Percentiles rank a stretch among this genome's conserved stretches.
phyloP scores from a whole-genome alignment of 2,888 invertebrate species.

The Caenorhabditis sulstoni region DNA sequence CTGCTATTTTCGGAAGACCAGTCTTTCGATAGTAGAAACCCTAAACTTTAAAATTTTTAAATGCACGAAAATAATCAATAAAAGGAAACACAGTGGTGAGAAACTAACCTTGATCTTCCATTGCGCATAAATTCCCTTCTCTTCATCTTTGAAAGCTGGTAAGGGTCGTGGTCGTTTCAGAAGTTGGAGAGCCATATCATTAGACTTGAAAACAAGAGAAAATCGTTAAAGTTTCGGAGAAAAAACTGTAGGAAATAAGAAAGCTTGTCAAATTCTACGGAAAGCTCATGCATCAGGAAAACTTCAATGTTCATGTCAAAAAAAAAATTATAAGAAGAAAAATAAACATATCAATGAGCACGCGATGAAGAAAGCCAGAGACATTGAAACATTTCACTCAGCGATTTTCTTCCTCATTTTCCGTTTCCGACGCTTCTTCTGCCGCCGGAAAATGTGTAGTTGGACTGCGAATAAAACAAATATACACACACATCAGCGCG shows the following conservation, averaged over 20 bases:
- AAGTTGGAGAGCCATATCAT: constrained; percentile 62
- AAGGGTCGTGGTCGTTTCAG: constrained; percentile 69
- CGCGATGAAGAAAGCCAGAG: neutral
- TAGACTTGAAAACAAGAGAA: neutral
- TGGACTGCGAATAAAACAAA: constrained; percentile 47
- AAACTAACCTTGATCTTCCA: constrained; percentile 67
- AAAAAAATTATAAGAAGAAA: neutral
- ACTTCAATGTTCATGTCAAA: neutral
- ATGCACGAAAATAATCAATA: too few species aligned
- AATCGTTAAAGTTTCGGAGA: neutral
- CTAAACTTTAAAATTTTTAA: constrained; percentile 51
- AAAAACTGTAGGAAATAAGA: neutral
- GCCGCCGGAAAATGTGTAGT: neutral
- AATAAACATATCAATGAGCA: constrained; percentile 2
- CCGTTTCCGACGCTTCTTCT: too few species aligned
- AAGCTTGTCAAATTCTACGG: neutral
- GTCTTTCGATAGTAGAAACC: constrained; percentile 63
- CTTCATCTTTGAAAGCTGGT: constrained; percentile 67
- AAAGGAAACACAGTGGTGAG: too few species aligned
- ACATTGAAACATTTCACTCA: constrained; percentile 26
- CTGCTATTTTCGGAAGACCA: constrained; percentile 59
- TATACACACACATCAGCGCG: constrained; percentile 40
- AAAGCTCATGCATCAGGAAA: neutral
- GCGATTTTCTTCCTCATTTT: constrained; percentile 1
- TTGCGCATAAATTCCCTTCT: constrained; percentile 70